Evolutionary conservation across 1,140 invertebrate species (phyloP), one percentile per base, ranked within the genome.

Genomic region (Drosophila ananassae): DNA sequence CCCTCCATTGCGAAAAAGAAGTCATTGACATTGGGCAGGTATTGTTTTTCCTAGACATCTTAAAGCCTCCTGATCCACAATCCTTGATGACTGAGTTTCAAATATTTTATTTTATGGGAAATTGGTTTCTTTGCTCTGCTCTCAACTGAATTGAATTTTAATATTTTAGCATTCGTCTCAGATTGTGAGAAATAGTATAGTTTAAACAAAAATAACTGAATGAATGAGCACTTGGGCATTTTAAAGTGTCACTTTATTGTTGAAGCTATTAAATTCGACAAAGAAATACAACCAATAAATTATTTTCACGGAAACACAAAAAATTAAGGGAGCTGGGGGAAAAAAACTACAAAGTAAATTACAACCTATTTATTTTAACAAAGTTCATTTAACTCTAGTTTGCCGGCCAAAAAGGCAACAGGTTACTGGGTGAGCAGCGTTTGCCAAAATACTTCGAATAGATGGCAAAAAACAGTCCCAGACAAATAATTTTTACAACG

Each of bases 11-110:
- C 32, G 41, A 46, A 34, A 50, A 69, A 81, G 78, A 87, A 85
- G 81, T 85, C 82, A 85, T 81, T 87, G 82, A 74, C 82, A 82
- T 87, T 63, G 50, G 51, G 50, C 48, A 47, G 75, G 62, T 30
- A 21, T 41, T 17, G 21, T 22, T 74, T 73, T 73, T 72, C 48
- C 48, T 75, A 79, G 46, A 62, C 57, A 56, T 73, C 73, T 74
- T 73, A 69, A 84, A 73, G 72, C 63, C 62, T 10, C 6, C 57
- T 37, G 13, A 73, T 76, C 68, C 62, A 58, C 52, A 57, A 67
- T 39, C 37, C 47, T 48, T 37, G 41, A 24, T 59, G 30, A 48
- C 28, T 53, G 34, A 34, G 21, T 54, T 53, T 57, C 37, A 56
- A 56, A 41, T 55, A 80, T 84, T 81, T 87, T 81, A 74, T 66